These are phyloP conservation scores for Emys orbicularis DNA, from an alignment of 2,797 vertebrate genomes.

Conservation along the genomic window DNA sequence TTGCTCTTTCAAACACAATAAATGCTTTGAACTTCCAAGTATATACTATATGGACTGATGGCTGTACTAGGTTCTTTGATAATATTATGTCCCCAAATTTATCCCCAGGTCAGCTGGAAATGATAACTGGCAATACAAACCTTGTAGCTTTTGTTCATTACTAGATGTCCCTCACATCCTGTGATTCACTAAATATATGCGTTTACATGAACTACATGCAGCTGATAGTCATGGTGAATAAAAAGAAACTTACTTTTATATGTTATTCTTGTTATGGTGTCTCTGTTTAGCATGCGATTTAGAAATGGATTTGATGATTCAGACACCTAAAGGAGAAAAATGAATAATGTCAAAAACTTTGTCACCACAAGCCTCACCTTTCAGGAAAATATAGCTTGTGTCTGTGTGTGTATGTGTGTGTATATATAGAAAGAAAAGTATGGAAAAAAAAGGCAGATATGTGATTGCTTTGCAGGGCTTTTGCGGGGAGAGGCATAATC, in stretches of 20 bases:
- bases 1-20: slow-evolving; percentile 23
- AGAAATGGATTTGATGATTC: slow-evolving; percentile 97
- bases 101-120: neutral
- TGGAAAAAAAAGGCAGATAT: neutral
- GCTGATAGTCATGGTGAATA: neutral
- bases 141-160: neutral
- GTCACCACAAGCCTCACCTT: neutral
- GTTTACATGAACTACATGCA: slow-evolving; percentile 7
- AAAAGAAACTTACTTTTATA: slow-evolving; percentile 95
- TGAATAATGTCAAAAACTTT: neutral
- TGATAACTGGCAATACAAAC: slow-evolving; percentile 23
- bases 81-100: neutral
- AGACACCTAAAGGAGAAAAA: slow-evolving; percentile 88
- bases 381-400: neutral
- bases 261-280: slow-evolving; percentile 99
- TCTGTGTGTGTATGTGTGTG: accelerated
- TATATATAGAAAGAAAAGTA: no score
- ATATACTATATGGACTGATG: neutral
- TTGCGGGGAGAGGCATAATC: neutral
- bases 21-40: slow-evolving; percentile 1
- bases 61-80: neutral
- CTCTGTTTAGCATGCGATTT: slow-evolving; percentile 99
- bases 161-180: neutral
- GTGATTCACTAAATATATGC: neutral
- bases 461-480: neutral